Evolutionary conservation across 1,140 invertebrate species (phyloP), one percentile per base, ranked within the genome.

Genomic region (silkworm (Bombyx mori)): DNA sequence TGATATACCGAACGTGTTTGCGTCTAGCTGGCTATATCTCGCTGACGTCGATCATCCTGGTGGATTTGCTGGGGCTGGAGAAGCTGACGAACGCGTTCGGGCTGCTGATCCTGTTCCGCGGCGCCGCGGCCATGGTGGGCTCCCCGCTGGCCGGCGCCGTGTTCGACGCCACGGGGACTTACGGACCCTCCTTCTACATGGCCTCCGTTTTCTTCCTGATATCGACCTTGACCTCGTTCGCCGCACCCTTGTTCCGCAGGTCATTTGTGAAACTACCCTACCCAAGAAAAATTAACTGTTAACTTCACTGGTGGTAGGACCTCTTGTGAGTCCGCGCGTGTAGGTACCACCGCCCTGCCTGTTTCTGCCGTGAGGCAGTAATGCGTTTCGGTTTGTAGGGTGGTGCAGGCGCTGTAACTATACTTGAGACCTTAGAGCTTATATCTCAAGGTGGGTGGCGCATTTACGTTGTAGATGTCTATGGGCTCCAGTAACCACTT

Each of bases 11-110:
- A 35, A 2, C 26, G 26, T 35, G 26, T 35, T 35, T 2, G 2
- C 0, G 26, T 92, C 63, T 88, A 97, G 96, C 98, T 65, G 97
- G 97, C 43, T 99, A 98, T 85, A 98, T 99, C 69, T 98, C 97
- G 1, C 88, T 99, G 47, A 99, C 98, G 44, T 99, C 98, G 18
- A 99, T 99, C 77, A 98, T 99, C 72, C 89, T 99, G 52, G 97
- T 98, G 65, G 98, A 99, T 76, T 88, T 99, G 12, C 90, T 99
- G 44, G 98, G 98, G 9, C 88, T 99, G 71, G 97, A 99, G 69
- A 97, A 96, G 84, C 88, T 99, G 61, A 99, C 98, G 46, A 99
- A 98, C 80, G 97, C 97, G 22, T 99, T 99, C 84, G 98, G 98
- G 44, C 89, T 99, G 54, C 89, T 99, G 52, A 97, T 98, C 68